Evolutionary conservation across 2,888 invertebrate species (phyloP).

Genomic region (Micoletzkya japonica): DNA sequence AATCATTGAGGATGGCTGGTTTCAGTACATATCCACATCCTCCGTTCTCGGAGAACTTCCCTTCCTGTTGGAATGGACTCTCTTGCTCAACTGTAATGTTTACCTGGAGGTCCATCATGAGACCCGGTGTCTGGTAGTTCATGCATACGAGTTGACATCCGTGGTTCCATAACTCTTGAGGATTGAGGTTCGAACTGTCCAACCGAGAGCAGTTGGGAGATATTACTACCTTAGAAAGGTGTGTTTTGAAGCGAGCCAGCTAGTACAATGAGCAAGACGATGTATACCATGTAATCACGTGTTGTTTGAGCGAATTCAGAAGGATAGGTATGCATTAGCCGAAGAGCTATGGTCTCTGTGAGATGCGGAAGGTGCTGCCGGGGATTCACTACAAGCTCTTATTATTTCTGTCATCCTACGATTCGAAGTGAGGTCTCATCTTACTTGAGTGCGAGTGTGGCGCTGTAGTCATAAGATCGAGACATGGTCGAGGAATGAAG

Average conservation of each 20-base stretch:
- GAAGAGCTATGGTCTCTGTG: slow-evolving; percentile 60
- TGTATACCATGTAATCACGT: slow-evolving; percentile 47
- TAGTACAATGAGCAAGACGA: slow-evolving; percentile 31
- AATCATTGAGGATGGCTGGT: slow-evolving; percentile 70
- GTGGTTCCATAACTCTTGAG: slow-evolving; percentile 71
- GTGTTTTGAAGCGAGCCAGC: background rate
- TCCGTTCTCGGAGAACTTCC: slow-evolving; percentile 72
- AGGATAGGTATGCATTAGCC: slow-evolving; percentile 63
- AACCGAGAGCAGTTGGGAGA: slow-evolving; percentile 70
- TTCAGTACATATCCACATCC: slow-evolving; percentile 72
- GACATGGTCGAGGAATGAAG: slow-evolving; percentile 30
- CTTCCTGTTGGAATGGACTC: slow-evolving; percentile 63
- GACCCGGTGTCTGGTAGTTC: slow-evolving; percentile 71
- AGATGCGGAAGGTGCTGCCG: slow-evolving; percentile 49
- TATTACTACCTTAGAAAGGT: slow-evolving; percentile 52
- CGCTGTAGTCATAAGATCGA: slow-evolving; percentile 42
- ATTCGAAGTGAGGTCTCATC: no score
- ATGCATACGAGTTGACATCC: slow-evolving; percentile 71
- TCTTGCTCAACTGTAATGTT: background rate
- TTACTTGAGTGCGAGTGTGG: slow-evolving; percentile 42
- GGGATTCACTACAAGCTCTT: slow-evolving; percentile 38
- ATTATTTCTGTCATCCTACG: no score
- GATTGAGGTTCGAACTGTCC: slow-evolving; percentile 70
- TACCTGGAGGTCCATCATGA: slow-evolving; percentile 72
- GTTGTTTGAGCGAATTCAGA: slow-evolving; percentile 66